phyloP scores from a whole-genome alignment of 2,888 invertebrate species.

The Odontothrips loti region DNA sequence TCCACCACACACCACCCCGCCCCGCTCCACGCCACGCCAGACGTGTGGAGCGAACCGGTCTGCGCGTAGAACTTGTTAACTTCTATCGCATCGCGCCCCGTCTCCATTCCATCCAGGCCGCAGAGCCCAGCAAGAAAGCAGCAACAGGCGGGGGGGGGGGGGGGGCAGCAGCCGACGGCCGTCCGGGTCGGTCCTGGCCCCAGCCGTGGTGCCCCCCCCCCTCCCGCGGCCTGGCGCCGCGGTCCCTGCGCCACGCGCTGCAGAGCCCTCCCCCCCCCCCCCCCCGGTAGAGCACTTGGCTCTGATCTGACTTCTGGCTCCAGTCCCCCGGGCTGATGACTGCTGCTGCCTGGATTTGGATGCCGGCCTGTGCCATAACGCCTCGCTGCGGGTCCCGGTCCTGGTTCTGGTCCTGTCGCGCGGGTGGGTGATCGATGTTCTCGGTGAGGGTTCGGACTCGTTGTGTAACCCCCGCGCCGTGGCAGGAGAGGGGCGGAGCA shows the following conservation, averaged over 20 bases:
- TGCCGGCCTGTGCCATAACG: too few species aligned
- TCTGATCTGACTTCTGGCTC: too few species aligned
- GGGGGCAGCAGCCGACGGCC: too few species aligned
- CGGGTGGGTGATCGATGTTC: too few species aligned
- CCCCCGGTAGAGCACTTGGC: neutral
- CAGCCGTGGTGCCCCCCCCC: neutral
- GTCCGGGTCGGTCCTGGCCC: neutral
- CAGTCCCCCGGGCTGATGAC: too few species aligned
- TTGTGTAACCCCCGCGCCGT: too few species aligned
- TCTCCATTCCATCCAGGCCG: neutral
- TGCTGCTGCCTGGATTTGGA: too few species aligned
- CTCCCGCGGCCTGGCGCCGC: neutral
- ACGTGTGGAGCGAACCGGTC: neutral
- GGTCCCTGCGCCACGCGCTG: neutral
- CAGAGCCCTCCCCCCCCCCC: neutral
- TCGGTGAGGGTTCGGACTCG: too few species aligned
- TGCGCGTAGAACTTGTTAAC: neutral
- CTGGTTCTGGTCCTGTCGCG: too few species aligned
- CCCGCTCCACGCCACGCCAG: neutral
- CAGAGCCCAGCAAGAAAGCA: neutral
- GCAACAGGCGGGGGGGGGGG: neutral
- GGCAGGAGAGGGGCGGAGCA: neutral
- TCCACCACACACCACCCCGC: neutral
- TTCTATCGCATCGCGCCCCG: neutral
- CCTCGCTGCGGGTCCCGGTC: too few species aligned